Base-by-base conservation (phyloP, 2,797 vertebrate genomes). In the Acanthiza pusilla region DNA sequence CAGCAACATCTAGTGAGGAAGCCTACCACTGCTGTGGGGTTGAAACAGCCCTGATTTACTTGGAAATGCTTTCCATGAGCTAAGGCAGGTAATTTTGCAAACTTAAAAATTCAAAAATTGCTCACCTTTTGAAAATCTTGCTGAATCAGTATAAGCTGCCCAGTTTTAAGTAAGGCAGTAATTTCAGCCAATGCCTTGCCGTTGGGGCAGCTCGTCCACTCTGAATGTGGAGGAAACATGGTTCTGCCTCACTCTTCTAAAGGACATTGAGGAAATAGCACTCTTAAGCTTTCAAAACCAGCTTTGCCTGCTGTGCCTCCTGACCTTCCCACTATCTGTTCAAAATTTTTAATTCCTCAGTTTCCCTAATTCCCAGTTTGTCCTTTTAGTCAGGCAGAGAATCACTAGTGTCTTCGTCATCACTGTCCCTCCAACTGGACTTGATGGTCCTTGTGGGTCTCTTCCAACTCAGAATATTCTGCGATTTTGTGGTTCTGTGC, bases 381-480 rank as follows among this genome's bases (percentile, higher is more conserved):
- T 70, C 40, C 16, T 71, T 83, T 54, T 20, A 71, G 48, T 45
- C 21, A 79, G 36, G n/a, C 1, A 7, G 20, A 32, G 40, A 67
- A 60, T 38, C 12, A 1, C 43, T 27, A 42, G 36, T 21, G 45
- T 34, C 30, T 57, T 89, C 53, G 18, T 54, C 36, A 48, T 20
- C 10, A 2, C 10, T 4, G 0, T 62, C 22, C 7, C 2, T 40
- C 50, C 0, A 0, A 13, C 17, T 53, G 30, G 26, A 19, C 18
- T 43, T 63, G 57, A 19, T 34, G 9, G 27, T 50, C 22, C 22
- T 27, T 63, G 15, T 27, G 58, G 10, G 7, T 57, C 17, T 55
- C 66, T 71, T 87, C 66, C 22, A 71, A 0, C 5, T 63, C 10
- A 16, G 34, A 48, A 16, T 36, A 50, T 50, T 42, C 32, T 50